A percentile compares a stretch with the other conserved stretches of the same genome.
These are phyloP conservation scores for Aphidius ervi DNA, from an alignment of 1,140 invertebrate species.

Conservation along the genomic window DNA sequence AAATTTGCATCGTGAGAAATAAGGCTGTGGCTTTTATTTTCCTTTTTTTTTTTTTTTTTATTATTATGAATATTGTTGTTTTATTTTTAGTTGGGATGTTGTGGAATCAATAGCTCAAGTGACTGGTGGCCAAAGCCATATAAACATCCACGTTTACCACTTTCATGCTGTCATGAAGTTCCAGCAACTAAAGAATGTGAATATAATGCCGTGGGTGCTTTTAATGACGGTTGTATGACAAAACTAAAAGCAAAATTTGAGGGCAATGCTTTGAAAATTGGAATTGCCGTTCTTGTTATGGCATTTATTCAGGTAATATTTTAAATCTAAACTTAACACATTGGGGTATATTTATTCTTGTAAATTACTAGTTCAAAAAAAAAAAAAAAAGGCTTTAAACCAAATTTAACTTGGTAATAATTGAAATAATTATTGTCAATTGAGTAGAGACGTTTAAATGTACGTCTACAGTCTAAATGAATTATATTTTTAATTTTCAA, in stretches of 20 bases:
- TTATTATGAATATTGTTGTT: constrained; percentile 9
- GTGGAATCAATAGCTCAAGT: constrained; percentile 64
- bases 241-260: constrained; percentile 62
- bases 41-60: background rate
- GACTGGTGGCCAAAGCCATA: constrained; percentile 60
- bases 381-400: too few species aligned
- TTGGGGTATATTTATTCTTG: too few species aligned
- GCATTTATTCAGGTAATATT: constrained; percentile 68
- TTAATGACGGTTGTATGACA: constrained; percentile 61
- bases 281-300: constrained; percentile 72
- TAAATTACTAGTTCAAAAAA: too few species aligned
- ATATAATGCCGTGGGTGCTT: constrained; percentile 46
- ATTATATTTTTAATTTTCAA: too few species aligned
- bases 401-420: too few species aligned
- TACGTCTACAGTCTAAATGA: too few species aligned
- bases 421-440: too few species aligned
- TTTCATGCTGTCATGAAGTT: constrained; percentile 64
- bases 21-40: too few species aligned
- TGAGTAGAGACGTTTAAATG: too few species aligned
- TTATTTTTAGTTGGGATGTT: constrained; percentile 68
- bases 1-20: too few species aligned
- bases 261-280: constrained; percentile 67
- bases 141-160: constrained; percentile 55
- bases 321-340: background rate
- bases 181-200: constrained; percentile 56